Evolutionary conservation across 53 echinoderm and acorn worm species (phyloP).

Genomic region (Echinometra lucunter): DNA sequence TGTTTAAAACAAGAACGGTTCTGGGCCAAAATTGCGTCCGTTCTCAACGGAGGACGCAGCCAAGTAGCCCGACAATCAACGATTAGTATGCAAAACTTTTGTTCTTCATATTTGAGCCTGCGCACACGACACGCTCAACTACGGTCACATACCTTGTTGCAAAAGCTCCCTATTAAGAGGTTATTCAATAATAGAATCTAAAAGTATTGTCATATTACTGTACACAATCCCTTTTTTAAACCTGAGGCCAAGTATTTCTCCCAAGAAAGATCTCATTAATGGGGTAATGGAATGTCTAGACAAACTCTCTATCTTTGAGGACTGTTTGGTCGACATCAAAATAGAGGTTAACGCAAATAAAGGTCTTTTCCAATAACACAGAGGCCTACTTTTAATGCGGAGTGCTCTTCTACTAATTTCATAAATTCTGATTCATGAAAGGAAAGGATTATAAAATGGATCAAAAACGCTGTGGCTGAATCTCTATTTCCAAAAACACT

Average conservation of each 20-base stretch:
- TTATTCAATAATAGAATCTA: background rate
- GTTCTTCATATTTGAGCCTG: no score
- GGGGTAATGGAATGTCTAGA: slow-evolving; percentile 38
- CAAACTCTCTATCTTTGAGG: background rate
- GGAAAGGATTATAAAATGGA: background rate
- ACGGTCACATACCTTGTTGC: no score
- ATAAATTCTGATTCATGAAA: background rate
- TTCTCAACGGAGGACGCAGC: no score
- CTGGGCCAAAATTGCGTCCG: no score
- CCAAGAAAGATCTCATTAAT: background rate
- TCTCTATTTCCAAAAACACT: background rate
- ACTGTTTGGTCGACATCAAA: background rate
- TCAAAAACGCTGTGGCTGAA: background rate
- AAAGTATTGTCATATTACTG: background rate
- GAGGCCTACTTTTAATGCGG: background rate
- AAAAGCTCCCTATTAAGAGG: background rate
- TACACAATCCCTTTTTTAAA: background rate
- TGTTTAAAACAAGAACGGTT: no score
- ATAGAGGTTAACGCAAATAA: background rate
- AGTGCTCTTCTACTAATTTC: background rate
- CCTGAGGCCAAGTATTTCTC: background rate
- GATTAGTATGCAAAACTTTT: no score
- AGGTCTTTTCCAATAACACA: background rate
- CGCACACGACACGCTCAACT: no score
- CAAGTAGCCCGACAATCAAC: no score